Base-by-base conservation (phyloP, 2,113 vertebrate species). In the Chionis minor region DNA sequence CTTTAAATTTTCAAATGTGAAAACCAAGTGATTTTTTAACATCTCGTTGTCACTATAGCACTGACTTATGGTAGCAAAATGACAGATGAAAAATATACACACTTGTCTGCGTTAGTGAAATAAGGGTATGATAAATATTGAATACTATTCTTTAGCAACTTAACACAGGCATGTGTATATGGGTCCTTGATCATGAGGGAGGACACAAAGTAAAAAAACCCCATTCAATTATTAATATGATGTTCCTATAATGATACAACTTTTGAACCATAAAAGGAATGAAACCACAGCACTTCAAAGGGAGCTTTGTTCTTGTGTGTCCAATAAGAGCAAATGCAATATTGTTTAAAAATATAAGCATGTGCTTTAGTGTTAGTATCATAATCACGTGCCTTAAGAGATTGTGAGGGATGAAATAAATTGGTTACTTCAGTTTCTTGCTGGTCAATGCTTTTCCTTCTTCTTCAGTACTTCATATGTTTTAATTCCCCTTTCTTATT, bases 21-120 rank as follows among this genome's bases (percentile, higher is more conserved):
- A 95, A 96, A 56, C 62, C 58, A 94, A 94, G 95, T 95, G 78
- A 82, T 79, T 92, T 92, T 93, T 81, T 89, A 94, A 92, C 66
- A 45, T 87, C 89, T 79, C 0, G 0, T 56, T 82, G 81, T 85
- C 91, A 89, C 70, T 69, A 7, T 20, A 89, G 35, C 33, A 21
- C 47, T 92, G 91, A 96, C 26, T 94, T 93, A 97, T n/a, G 32
- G 51, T 49, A 72, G 30, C 54, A 83, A 80, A 65, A 30, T 92
- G 88, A 92, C 88, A 92, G 79, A 71, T 78, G 56, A 96, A 96
- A 92, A 94, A 92, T 84, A 78, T 20, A 75, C 35, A 33, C 54
- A 61, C 73, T 89, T 95, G 61, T 88, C 78, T 55, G 30, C 71
- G 52, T 81, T 77, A 87, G n/a, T 91, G 66, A 90, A 91, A 86